Percentiles rank a stretch among this genome's conserved stretches.
Evolutionary conservation across 1,140 invertebrate genomes (phyloP).

Genomic region (Plectrocnemia conspersa): DNA sequence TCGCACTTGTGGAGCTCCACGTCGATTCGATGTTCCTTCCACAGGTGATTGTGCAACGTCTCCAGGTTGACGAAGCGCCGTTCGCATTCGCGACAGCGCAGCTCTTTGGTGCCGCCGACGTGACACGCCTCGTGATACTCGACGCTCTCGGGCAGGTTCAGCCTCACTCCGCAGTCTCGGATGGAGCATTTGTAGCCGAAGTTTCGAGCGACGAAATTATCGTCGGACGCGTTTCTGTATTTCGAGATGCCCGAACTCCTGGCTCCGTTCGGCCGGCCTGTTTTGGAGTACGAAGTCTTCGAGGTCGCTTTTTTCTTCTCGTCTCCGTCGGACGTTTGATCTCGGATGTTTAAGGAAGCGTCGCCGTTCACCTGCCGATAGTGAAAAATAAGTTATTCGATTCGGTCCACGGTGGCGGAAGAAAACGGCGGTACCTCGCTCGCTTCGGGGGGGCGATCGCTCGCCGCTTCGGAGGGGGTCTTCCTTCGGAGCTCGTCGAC

Average conservation of each 20-base stretch:
- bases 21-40: conserved; percentile 69
- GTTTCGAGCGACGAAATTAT: background rate
- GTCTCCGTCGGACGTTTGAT: background rate
- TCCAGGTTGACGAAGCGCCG: conserved; percentile 54
- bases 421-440: no score
- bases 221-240: conserved; percentile 8
- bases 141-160: conserved; percentile 46
- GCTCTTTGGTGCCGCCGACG: conserved; percentile 47
- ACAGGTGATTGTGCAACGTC: conserved; percentile 67
- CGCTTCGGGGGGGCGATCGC: no score
- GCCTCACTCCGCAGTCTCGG: conserved; percentile 40
- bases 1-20: conserved; percentile 69
- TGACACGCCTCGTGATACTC: conserved; percentile 61
- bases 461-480: no score
- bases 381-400: no score
- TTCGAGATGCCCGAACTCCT: conserved; percentile 8
- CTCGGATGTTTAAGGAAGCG: background rate
- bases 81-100: conserved; percentile 65
- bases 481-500: no score
- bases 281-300: background rate
- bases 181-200: conserved; percentile 37
- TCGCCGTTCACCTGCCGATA: no score
- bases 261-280: background rate
- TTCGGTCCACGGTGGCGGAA: no score
- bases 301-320: conserved; percentile 33